Evolutionary conservation across 2,888 invertebrate species (phyloP).

Genomic region (Phorcus lineatus): DNA sequence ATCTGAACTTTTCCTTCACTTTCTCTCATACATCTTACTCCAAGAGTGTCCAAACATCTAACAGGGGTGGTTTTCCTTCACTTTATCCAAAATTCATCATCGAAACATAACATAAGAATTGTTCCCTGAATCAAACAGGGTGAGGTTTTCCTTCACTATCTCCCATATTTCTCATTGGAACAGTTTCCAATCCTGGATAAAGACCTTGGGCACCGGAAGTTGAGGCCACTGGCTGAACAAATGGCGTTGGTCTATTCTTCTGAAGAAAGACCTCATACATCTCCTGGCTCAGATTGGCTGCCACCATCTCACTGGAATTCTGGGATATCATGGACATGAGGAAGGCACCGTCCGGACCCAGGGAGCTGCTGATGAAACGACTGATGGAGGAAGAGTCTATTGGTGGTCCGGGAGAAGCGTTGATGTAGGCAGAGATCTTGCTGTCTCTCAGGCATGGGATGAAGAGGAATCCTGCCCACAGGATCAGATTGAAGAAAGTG

Average conservation of each 20-base stretch:
- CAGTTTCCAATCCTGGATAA: too few relatives aligned
- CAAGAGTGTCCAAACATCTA: too few relatives aligned
- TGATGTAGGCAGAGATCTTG: not conserved
- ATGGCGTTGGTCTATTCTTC: not conserved
- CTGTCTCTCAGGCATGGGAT: not conserved
- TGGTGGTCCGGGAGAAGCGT: not conserved
- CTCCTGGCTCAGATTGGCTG: not conserved
- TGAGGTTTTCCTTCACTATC: too few relatives aligned
- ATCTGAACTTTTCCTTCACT: too few relatives aligned
- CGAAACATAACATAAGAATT: too few relatives aligned
- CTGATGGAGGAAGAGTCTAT: not conserved
- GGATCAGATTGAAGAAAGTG: not conserved
- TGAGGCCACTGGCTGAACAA: too few relatives aligned
- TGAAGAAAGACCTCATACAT: not conserved
- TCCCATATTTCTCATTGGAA: too few relatives aligned
- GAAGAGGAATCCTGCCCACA: constrained; percentile 19
- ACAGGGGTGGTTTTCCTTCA: too few relatives aligned
- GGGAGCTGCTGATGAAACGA: constrained; percentile 1
- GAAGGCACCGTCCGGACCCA: not conserved
- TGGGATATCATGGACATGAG: not conserved
- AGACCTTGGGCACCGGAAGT: too few relatives aligned
- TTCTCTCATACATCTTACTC: too few relatives aligned
- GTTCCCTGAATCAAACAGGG: too few relatives aligned
- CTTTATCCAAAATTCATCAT: too few relatives aligned
- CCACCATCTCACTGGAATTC: not conserved